Evolutionary conservation across 2,797 vertebrate genomes (phyloP), one percentile per base, ranked within the genome.

Genomic region (Microctenopoma stevenorrisi): DNA sequence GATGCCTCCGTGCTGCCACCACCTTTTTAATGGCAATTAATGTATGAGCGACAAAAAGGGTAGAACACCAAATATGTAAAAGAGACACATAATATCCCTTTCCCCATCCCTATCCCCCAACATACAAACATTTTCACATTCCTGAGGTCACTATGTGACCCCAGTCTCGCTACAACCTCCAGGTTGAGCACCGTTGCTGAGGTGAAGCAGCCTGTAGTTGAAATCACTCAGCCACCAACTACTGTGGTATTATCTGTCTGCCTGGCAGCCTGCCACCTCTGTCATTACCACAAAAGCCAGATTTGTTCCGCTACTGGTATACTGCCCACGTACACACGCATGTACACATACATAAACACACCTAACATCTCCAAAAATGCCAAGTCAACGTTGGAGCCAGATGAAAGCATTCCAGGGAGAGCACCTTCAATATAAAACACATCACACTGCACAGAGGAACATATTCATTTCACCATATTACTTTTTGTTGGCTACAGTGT

Each of bases 211-310:
- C 82, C 70, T 83, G 26, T 69, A 60, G 66, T 78, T 83, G 76
- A 75, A 83, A 78, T 84, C 79, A 75, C 74, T 86, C 83, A 53
- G 75, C 83, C 79, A 74, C 76, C 80, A 77, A 58, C 68, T 72
- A 70, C 83, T 69, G 69, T 88, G 76, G 82, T 83, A 84, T 92
- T 91, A 90, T 91, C 87, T 88, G 92, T 87, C 83, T 86, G 85
- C 79, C 68, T 90, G 88, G 85, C 89, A 86, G 81, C 65, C 60
- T 76, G 90, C 90, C 90, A 84, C 54, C 75, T 81, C 84, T 88
- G 73, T 88, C 84, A 91, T 93, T 91, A 92, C 59, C 71, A 81
- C 86, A 88, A 68, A 88, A 82, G 85, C 80, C 76, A 81, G 78
- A 92, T 92, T 86, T 91, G 81, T 91, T 87, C 84, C 79, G 56